These are phyloP conservation scores for Lepetodrilus schrolli DNA, from an alignment of 2,888 invertebrate species.

Conservation along the genomic window DNA sequence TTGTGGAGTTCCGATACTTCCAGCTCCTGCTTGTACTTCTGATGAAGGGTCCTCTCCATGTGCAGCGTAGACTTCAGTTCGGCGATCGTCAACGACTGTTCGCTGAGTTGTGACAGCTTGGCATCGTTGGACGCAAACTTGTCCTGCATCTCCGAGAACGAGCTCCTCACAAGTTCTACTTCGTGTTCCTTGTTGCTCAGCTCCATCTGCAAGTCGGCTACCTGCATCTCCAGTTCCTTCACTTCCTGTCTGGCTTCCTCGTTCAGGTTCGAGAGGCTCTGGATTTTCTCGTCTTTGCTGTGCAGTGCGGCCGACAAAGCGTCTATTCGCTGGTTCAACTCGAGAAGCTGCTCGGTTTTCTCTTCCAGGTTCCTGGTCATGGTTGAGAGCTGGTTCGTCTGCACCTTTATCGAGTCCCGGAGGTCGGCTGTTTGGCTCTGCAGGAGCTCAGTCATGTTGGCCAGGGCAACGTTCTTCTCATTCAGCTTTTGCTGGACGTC, in stretches of 20 bases:
- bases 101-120: conserved; percentile 33
- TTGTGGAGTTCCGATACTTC: neutral
- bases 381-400: neutral
- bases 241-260: neutral
- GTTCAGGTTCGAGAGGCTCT: neutral
- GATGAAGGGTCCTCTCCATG: conserved; percentile 50
- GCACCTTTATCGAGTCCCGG: neutral
- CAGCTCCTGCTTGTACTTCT: conserved; percentile 46
- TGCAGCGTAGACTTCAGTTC: conserved; percentile 52
- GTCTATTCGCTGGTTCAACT: neutral
- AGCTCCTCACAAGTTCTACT: neutral
- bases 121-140: neutral
- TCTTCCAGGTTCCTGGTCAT: neutral
- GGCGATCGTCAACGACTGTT: conserved; percentile 47
- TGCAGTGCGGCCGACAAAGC: neutral
- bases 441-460: too few relatives aligned
- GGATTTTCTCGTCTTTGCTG: neutral
- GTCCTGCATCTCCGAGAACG: neutral
- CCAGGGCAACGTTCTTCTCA: neutral
- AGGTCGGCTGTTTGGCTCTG: neutral
- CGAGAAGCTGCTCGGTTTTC: neutral
- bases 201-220: conserved; percentile 7
- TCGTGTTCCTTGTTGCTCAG: conserved; percentile 24
- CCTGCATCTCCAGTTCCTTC: neutral
- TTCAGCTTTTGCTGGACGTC: neutral